phyloP scores from a whole-genome alignment of 2,113 vertebrate genomes.

The Eudorcas thomsonii region DNA sequence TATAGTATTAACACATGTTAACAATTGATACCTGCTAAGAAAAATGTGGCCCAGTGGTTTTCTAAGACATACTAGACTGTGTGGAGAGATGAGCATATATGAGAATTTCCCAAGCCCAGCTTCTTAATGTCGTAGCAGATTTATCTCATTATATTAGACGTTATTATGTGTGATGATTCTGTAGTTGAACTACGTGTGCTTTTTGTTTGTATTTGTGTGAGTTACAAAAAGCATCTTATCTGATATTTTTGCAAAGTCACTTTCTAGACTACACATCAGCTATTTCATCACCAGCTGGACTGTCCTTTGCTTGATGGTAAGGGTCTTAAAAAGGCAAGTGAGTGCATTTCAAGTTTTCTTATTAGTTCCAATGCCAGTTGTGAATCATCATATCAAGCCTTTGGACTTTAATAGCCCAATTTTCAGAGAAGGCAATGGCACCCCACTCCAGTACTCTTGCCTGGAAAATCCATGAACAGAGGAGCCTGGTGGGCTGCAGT shows the following conservation, averaged over 20 bases:
- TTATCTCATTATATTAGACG: background rate
- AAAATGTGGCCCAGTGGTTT: background rate
- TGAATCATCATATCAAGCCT: slow-evolving; percentile 40
- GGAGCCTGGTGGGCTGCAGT: too few relatives aligned
- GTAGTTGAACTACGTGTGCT: background rate
- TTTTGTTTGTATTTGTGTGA: background rate
- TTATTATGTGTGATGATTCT: background rate
- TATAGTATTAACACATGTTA: background rate
- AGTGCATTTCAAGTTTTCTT: slow-evolving; percentile 42
- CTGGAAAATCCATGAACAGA: too few relatives aligned
- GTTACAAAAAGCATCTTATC: background rate
- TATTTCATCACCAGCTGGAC: background rate
- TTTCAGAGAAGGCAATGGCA: background rate
- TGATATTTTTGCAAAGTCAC: background rate
- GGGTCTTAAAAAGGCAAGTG: background rate
- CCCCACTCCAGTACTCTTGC: too few relatives aligned
- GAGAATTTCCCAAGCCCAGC: background rate
- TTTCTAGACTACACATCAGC: background rate
- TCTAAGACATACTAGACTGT: background rate
- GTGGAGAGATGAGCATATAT: background rate
- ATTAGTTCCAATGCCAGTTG: slow-evolving; percentile 28
- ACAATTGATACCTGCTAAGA: background rate
- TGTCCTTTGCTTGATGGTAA: background rate
- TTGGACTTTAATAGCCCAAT: slow-evolving; percentile 19
- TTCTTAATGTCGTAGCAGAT: background rate